These are phyloP conservation scores for Conus ventricosus DNA, from an alignment of 1,140 invertebrate species.

Conservation along the genomic window DNA sequence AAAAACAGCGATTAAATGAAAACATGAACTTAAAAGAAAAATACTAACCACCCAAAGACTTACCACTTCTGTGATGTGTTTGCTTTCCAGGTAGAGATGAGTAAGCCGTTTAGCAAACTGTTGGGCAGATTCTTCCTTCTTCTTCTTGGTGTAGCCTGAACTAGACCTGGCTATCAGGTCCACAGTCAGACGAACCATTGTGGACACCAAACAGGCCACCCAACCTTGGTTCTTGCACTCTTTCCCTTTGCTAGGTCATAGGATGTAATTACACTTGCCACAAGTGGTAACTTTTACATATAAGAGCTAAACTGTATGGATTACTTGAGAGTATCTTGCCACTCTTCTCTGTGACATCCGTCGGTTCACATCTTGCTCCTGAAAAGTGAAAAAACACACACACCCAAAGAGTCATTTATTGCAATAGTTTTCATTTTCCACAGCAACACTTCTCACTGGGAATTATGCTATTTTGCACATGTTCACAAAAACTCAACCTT, in stretches of 20 bases:
- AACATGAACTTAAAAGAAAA: no score
- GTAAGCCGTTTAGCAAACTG: constrained; percentile 72
- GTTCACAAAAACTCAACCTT: no score
- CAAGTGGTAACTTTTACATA: background rate
- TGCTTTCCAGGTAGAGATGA: constrained; percentile 74
- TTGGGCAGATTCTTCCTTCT: constrained; percentile 71
- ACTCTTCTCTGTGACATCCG: no score
- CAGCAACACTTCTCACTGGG: no score
- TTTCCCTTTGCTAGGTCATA: constrained; percentile 1
- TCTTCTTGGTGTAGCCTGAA: constrained; percentile 73
- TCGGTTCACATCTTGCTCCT: no score
- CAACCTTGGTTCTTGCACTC: constrained; percentile 25
- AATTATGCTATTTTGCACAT: no score
- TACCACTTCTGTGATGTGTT: constrained; percentile 73
- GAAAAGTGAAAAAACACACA: no score
- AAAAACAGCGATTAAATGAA: no score
- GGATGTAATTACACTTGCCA: background rate
- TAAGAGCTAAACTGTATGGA: no score
- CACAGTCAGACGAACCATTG: constrained; percentile 72
- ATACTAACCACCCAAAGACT: constrained; percentile 15
- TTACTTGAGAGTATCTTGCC: no score
- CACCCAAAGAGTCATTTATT: no score
- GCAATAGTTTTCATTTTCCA: no score
- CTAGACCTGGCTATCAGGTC: constrained; percentile 73
- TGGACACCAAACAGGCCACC: background rate